Conservation (phyloP, 2,113 vertebrate species). For the Pteruthius melanotis region DNA sequence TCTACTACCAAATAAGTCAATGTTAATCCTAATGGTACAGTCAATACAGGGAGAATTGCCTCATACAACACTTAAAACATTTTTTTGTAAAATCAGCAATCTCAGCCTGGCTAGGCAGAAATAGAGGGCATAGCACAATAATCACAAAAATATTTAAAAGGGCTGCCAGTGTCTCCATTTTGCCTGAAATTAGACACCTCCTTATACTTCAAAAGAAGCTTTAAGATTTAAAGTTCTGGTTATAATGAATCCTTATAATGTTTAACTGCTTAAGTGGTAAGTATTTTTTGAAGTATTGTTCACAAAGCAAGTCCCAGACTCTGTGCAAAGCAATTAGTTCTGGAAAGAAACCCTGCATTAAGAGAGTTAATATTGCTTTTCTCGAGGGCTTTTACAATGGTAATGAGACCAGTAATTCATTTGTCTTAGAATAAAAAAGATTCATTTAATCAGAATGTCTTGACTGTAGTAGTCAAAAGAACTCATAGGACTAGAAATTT, state of each 20-base stretch:
- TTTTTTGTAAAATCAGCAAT: background rate
- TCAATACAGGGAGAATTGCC: background rate
- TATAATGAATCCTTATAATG: background rate
- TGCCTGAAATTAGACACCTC: background rate
- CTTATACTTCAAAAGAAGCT: background rate
- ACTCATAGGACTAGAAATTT: background rate
- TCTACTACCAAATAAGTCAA: background rate
- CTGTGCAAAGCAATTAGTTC: background rate
- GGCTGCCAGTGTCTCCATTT: background rate
- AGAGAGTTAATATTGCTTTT: background rate
- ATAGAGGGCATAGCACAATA: background rate
- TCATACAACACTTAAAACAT: background rate
- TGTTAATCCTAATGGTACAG: background rate
- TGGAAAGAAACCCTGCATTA: background rate
- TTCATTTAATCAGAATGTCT: background rate
- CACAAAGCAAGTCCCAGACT: background rate
- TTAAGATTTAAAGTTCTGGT: background rate
- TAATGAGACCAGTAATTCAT: background rate
- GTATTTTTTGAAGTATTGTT: background rate
- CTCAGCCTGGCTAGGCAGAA: background rate
- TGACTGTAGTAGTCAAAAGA: background rate
- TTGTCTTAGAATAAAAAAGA: background rate
- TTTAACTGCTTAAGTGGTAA: background rate
- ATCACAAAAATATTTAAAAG: background rate
- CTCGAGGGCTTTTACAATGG: background rate